Evolutionary conservation across 2,113 vertebrate genomes (phyloP).

Genomic region (Strix uralensis): DNA sequence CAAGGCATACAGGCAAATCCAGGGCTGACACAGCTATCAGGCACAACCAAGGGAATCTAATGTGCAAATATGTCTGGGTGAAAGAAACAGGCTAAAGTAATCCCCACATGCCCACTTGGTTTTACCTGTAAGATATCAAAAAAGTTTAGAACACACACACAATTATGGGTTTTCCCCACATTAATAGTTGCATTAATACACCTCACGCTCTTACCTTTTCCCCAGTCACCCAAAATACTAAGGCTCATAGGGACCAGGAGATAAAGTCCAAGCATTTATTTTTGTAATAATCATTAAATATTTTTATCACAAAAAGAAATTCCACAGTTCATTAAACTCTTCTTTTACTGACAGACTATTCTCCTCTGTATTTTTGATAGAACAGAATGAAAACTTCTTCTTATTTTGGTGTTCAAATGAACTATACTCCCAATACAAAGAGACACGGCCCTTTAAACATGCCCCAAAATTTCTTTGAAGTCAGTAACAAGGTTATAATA

Average conservation of each 20-base stretch:
- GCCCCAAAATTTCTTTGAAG: neutral
- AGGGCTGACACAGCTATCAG: neutral
- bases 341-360: neutral
- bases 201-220: neutral
- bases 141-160: neutral
- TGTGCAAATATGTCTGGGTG: neutral
- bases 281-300: constrained; percentile 22
- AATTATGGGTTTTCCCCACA: neutral
- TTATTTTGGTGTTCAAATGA: neutral
- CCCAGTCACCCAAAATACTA: neutral
- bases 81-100: neutral
- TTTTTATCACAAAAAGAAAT: constrained; percentile 18
- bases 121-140: neutral
- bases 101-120: neutral
- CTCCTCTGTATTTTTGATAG: neutral
- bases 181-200: neutral
- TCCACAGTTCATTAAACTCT: neutral
- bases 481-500: neutral
- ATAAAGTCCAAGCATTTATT: constrained; percentile 59
- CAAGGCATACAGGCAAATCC: neutral
- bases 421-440: neutral
- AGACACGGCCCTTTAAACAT: neutral
- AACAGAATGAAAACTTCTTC: neutral
- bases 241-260: neutral
- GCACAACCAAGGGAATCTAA: neutral